Evolutionary conservation across 2,113 vertebrate genomes (phyloP).

Genomic region (Sinocyclocheilus anshuiensis): DNA sequence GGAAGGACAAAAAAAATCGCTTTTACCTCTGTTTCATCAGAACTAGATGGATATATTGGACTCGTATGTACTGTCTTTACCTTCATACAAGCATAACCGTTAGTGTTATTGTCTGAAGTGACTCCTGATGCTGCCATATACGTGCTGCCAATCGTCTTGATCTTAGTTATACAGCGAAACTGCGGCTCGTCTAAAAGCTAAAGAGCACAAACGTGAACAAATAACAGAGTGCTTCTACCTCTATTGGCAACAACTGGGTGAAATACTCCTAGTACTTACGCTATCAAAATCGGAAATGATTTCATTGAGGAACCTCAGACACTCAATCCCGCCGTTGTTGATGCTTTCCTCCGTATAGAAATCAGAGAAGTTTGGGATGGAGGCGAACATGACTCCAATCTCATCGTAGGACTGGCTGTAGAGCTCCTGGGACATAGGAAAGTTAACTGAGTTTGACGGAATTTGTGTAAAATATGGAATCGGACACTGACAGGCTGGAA

Average conservation of each 20-base stretch:
- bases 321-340: conserved; percentile 96
- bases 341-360: conserved; percentile 98
- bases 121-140: no score
- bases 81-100: conserved; percentile 82
- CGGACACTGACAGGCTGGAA: not conserved
- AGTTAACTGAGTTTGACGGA: not conserved
- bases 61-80: conserved; percentile 61
- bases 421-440: conserved; percentile 78
- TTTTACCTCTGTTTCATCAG: not conserved
- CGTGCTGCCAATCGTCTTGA: conserved; percentile 81
- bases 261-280: conserved; percentile 68
- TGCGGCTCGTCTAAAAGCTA: conserved; percentile 93
- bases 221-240: not conserved
- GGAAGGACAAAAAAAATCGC: not conserved
- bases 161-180: conserved; percentile 94
- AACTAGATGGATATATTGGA: not conserved
- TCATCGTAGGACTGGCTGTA: conserved; percentile 97
- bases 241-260: no score
- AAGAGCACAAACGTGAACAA: not conserved
- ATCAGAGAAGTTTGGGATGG: conserved; percentile 94
- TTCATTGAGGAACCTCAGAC: conserved; percentile 95
- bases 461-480: not conserved
- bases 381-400: conserved; percentile 98
- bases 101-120: conserved; percentile 59
- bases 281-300: conserved; percentile 98